Evolutionary conservation across 2,888 invertebrate genomes (phyloP), one percentile per base, ranked within the genome.

Genomic region (Dolomedes plantarius): DNA sequence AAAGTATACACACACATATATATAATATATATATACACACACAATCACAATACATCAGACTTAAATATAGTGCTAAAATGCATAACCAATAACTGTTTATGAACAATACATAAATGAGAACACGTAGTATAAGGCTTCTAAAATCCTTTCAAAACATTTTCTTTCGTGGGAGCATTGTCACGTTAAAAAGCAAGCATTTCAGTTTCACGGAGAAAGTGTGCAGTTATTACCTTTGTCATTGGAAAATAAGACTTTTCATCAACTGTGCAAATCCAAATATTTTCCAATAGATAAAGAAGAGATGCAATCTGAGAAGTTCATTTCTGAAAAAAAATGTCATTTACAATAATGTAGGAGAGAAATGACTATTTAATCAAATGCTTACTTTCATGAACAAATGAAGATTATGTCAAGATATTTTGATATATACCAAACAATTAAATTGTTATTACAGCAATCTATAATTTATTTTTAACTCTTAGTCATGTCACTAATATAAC

Each of bases 141-240:
- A 56, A 56, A 56, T 16, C n/a, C 13, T 46, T 46, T 46, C 41
- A 46, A 46, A 46, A 46, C 41, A 46, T 23, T 56, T 16, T 23
- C 56, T 56, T 56, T 56, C 23, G 56, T 23, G 56, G 11, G 19
- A 56, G 41, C 6, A 23, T 5, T 46, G 46, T 46, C 11, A 13
- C 16, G 46, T 46, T 56, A 56, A 56, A 56, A 56, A 56, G 23
- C 56, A 56, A 56, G 56, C 56, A 56, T 56, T 23, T 56, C 56
- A 56, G 56, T 56, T 56, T 56, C 56, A 56, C 56, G 56, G 56
- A 82, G 68, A 69, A 83, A 85, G 67, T 68, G 83, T 76, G 76
- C 83, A 85, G 65, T 69, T 77, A 72, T 85, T 85, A 85, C 83
- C 83, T 85, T 85, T 83, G 77, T 76, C 76, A 83, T 76, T 73